Base-by-base conservation (phyloP, 2,888 invertebrate species). In the Azorinus chamasolen region DNA sequence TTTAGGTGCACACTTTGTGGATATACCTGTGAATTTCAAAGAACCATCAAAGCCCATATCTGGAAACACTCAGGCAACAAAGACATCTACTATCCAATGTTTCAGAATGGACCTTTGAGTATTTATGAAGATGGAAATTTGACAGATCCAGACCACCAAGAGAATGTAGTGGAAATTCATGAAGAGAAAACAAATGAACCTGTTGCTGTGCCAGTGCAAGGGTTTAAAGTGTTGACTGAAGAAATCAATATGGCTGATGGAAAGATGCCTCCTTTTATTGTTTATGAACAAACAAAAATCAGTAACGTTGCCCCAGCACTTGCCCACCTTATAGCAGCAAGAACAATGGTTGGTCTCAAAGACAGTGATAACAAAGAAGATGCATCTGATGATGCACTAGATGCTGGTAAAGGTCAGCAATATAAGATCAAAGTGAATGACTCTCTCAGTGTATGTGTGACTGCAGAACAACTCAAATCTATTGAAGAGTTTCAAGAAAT, bases 21-120 rank as follows among this genome's bases (percentile, higher is more conserved):
- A 16, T 92, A 92, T 64, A 88, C 88, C 25, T 92, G 91, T 69
- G 92, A 92, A 63, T 89, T 88, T 57, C 91, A 92, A 69, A 82
- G 92, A 32, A 92, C 91, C 41, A 91, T 92, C 55, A 92, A 92
- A 82, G 91, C 92, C 14, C 92, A 92, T 71, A 90, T 92, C 27
- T 92, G 92, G 92, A 92, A 91, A 72, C 92, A 92, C 75, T 91
- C 91, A 2, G 92, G 92, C 6, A 89, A 92, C 69, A 87, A 91
- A 65, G 86, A 91, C 45, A 87, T 92, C 5, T 88, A 90, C 69
- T 92, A 92, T 69, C 92, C 92, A 0, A 92, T 90, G 85, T 92
- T 92, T 84, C 89, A 90, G 70, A 92, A 91, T 85, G 92, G 92
- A 0, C 91, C 91, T 2, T 69, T 91, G 4, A 91, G 91, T 75